Conservation (phyloP, 2,113 vertebrate genomes). For the Laticauda colubrina region DNA sequence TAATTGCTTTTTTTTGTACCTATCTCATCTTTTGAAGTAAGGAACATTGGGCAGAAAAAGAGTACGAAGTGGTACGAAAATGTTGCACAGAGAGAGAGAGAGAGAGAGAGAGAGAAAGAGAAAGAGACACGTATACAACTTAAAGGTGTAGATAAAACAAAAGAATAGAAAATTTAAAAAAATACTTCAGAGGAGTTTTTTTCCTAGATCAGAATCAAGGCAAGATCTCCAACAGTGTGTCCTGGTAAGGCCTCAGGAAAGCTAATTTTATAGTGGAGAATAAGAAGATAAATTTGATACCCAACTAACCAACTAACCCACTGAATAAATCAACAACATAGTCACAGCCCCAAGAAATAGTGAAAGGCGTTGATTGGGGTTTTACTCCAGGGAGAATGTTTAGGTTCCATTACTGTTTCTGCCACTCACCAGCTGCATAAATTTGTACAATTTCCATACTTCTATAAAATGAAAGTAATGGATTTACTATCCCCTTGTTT, state of each 20-base stretch:
- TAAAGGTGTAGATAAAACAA: too few relatives aligned
- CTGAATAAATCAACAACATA: background rate
- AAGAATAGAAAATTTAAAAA: background rate
- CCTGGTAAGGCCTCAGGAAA: background rate
- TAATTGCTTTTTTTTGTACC: too few relatives aligned
- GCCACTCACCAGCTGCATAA: constrained; percentile 48
- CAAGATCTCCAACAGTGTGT: background rate
- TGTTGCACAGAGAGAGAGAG: too few relatives aligned
- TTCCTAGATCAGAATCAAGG: background rate
- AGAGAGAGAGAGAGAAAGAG: too few relatives aligned
- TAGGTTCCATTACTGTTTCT: constrained; percentile 37
- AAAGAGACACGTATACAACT: too few relatives aligned
- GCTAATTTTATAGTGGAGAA: background rate
- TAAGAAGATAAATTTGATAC: background rate
- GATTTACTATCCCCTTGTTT: constrained; percentile 58
- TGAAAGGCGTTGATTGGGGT: background rate
- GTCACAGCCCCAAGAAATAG: background rate
- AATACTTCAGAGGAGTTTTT: background rate
- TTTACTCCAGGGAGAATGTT: background rate
- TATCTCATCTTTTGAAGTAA: too few relatives aligned
- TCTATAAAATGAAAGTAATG: constrained; percentile 62
- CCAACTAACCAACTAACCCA: background rate
- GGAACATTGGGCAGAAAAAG: too few relatives aligned
- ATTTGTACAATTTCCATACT: constrained; percentile 59
- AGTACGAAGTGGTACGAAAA: too few relatives aligned